Evolutionary conservation across 2,113 vertebrate species (phyloP), one percentile per base, ranked within the genome.

Genomic region (Mesocricetus auratus): DNA sequence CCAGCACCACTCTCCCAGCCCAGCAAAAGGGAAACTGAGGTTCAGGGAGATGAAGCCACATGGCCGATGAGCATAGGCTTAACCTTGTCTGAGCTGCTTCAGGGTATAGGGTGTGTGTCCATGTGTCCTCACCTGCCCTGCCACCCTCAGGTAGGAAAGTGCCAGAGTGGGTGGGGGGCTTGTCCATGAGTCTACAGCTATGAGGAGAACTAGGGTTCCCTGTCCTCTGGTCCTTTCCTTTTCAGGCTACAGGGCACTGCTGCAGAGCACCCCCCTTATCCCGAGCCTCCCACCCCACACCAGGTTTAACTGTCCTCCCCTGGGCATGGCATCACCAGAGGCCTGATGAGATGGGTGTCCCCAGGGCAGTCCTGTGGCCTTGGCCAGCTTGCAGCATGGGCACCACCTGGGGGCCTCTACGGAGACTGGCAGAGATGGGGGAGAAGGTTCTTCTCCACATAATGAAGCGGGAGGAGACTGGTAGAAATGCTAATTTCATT

Each of bases 401-500:
- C 85, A 69, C 45, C 47, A 53, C 66, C 81, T n/a, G 92, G 0
- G 56, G 56, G 62, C 74, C 83, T n/a, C 86, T 56, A 12, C 68
- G 56, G 94, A 2, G 24, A 60, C 56, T 62, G 81, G 81, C 58
- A 42, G 47, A 94, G 81, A 75, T 92, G 58, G 93, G 85, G 3
- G 95, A 97, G 69, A 12, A 0, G 83, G 66, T 53, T 66, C 85
- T 56, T 19, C 45, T 89, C 94, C 47, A 90, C 68, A 3, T 93
- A 95, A 96, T 0, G 81, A 98, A 96, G 13, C 15, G 74, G 96
- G 95, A 98, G 93, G 66, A 86, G 94, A 66, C 21, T 96, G 98
- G 93, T 94, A 95, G 98, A 96, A 97, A 96, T 92, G 96, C 96
- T 98, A 97, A 98, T 98, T 97, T 97, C 97, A 98, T 98, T 98